Conservation (phyloP, 1,140 invertebrate genomes). For the Papilio aristodemus region DNA sequence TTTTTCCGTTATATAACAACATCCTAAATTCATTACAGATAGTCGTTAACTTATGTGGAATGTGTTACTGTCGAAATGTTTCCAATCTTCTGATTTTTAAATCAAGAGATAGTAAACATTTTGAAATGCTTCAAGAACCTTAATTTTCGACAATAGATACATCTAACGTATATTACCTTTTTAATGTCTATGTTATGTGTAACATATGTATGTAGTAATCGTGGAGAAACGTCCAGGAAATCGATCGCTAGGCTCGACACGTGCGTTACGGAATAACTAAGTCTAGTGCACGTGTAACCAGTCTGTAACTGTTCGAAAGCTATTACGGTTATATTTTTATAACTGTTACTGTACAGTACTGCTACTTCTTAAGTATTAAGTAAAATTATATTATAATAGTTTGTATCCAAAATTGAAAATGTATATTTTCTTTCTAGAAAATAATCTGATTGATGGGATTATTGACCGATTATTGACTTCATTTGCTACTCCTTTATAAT, state of each 20-base stretch:
- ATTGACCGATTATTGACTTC: too few relatives aligned
- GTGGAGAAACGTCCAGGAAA: neutral
- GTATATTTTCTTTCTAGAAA: neutral
- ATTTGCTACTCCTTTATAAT: too few relatives aligned
- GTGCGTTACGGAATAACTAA: constrained; percentile 4
- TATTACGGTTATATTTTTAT: neutral
- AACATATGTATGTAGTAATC: neutral
- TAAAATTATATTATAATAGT: neutral
- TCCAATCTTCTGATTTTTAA: too few relatives aligned
- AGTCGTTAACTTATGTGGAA: too few relatives aligned
- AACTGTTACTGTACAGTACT: constrained; percentile 5
- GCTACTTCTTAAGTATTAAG: neutral
- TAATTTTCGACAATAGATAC: neutral
- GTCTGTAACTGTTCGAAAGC: constrained; percentile 16
- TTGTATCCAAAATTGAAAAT: neutral
- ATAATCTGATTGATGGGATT: too few relatives aligned
- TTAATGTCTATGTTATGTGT: neutral
- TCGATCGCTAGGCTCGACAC: neutral
- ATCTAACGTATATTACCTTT: neutral
- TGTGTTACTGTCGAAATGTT: too few relatives aligned
- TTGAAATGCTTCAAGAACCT: neutral
- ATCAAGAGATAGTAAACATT: neutral
- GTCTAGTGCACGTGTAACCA: constrained; percentile 4
- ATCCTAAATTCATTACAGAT: constrained; percentile 1
- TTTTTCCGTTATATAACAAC: neutral